Conservation (phyloP, 2,797 vertebrate species). For the Microchirus variegatus region DNA sequence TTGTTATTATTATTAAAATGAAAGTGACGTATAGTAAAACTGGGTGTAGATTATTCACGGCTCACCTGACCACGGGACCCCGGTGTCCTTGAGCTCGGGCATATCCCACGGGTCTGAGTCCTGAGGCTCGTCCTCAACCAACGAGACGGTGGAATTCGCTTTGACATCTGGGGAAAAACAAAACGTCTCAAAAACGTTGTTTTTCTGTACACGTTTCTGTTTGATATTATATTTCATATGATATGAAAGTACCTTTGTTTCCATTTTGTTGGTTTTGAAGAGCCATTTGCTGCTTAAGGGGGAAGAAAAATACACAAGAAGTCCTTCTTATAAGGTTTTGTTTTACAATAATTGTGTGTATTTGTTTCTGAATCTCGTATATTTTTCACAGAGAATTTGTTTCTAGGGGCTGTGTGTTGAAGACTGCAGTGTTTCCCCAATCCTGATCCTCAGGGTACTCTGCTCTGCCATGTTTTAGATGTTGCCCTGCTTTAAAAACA, state of each 20-base stretch:
- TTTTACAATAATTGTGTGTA: not conserved
- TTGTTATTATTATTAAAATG: no score
- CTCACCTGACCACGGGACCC: constrained; percentile 85
- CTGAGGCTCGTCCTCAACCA: constrained; percentile 73
- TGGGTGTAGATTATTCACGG: constrained; percentile 33
- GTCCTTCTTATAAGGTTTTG: not conserved
- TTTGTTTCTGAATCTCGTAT: not conserved
- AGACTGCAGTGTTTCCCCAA: no score
- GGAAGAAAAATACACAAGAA: constrained; percentile 16
- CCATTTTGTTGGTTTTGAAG: constrained; percentile 79
- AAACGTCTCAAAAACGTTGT: not conserved
- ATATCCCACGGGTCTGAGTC: constrained; percentile 87
- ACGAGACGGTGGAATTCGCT: constrained; percentile 81
- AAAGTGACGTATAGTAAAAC: no score
- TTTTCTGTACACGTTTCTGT: not conserved
- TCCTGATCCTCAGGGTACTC: no score
- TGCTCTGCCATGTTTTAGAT: no score
- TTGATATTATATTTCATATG: not conserved
- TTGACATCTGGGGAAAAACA: constrained; percentile 49
- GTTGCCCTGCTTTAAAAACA: no score
- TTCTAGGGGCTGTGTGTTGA: no score
- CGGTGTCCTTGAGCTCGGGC: constrained; percentile 83
- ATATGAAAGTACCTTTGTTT: constrained; percentile 53
- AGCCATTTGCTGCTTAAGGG: constrained; percentile 88
- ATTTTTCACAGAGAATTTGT: not conserved